Conservation (phyloP, 2,113 vertebrate genomes). For the Sprattus sprattus region DNA sequence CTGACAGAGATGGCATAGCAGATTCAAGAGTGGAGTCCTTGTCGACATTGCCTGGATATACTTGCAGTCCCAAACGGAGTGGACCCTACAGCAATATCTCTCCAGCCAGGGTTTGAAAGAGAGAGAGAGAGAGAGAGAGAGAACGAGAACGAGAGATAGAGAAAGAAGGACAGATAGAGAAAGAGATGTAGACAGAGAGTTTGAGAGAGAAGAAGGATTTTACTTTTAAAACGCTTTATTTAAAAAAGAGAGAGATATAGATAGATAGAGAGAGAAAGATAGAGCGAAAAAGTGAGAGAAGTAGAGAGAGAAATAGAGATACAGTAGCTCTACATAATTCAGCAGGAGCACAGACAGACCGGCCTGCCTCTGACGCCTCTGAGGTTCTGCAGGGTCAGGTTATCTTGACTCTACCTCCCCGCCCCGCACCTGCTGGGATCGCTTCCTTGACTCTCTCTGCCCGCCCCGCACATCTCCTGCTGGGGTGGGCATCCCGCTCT, state of each 20-base stretch:
- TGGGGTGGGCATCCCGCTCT: not conserved
- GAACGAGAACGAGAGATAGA: not conserved
- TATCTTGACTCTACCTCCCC: not conserved
- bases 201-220: not conserved
- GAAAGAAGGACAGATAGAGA: not conserved
- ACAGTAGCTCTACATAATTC: constrained; percentile 30
- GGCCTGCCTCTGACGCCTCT: not conserved
- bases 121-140: constrained; percentile 6
- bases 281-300: no score
- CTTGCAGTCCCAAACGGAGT: not conserved
- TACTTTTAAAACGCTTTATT: no score
- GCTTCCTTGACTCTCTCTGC: not conserved
- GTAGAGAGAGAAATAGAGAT: not conserved
- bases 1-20: not conserved
- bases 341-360: constrained; percentile 27
- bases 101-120: not conserved
- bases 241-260: not conserved
- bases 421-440: not conserved
- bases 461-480: not conserved
- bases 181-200: not conserved
- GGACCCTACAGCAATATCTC: not conserved
- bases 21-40: not conserved
- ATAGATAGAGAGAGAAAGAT: no score
- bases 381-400: not conserved
- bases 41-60: not conserved